Conservation (phyloP, 1,140 invertebrate genomes). For the Holcopasites calliopsidis region DNA sequence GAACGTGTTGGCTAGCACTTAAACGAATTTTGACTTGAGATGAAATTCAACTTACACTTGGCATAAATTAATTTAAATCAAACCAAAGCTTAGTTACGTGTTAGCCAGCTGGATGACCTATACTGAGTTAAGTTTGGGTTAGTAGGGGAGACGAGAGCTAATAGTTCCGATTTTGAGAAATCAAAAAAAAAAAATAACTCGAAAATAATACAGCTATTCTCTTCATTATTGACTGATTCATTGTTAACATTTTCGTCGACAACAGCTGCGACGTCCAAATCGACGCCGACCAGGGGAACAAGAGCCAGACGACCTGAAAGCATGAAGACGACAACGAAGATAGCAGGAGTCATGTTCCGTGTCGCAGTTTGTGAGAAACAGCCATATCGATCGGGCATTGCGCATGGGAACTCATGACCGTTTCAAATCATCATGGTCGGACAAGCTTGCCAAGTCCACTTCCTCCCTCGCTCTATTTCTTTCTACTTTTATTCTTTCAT, state of each 20-base stretch:
- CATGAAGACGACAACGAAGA: conserved; percentile 23
- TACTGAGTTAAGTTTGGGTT: no score
- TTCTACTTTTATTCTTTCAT: not conserved
- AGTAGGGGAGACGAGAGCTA: no score
- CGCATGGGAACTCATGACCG: conserved; percentile 41
- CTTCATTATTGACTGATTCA: not conserved
- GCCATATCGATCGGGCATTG: conserved; percentile 58
- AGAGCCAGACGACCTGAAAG: no score
- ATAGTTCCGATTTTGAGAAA: no score
- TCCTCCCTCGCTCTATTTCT: not conserved
- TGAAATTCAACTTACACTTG: no score
- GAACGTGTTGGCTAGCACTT: no score
- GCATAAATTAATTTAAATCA: no score
- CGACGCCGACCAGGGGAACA: not conserved
- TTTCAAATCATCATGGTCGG: conserved; percentile 52
- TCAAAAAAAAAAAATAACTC: no score
- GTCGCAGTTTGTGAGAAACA: conserved; percentile 55
- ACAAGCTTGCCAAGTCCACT: conserved; percentile 8
- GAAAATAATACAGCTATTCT: no score
- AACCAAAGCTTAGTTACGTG: no score
- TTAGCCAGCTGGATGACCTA: no score
- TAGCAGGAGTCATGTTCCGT: conserved; percentile 43
- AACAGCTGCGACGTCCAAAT: not conserved
- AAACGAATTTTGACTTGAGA: no score
- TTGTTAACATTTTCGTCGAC: conserved; percentile 17